Evolutionary conservation across 2,888 invertebrate genomes (phyloP), one percentile per base, ranked within the genome.

Genomic region (Tachina grossa): DNA sequence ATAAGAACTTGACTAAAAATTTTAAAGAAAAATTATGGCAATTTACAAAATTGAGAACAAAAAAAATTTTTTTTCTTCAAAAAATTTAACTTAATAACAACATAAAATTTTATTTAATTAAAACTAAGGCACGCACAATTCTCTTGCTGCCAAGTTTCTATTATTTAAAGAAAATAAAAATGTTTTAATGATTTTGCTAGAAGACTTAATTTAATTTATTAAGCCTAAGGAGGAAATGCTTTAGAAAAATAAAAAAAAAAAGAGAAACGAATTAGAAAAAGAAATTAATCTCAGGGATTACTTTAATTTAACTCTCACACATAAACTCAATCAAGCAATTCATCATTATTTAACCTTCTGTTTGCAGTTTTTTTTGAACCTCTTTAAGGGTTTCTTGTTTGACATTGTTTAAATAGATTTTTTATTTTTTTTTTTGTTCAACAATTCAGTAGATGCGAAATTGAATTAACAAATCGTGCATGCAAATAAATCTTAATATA

Each of bases 381-480:
- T 47, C 6, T 47, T 57, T 57, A n/a, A 31, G 22, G 41, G 41
- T 14, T 57, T 45, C 22, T 43, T 57, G n/a, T 11, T 22, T 57
- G 11, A 3, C 11, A 45, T 43, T 55, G 14, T 8, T 55, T 71
- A 9, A 13, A 57, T 57, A 57, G 31, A 31, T 31, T 19, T 19
- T 61, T 63, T 19, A 2, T 4, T 55, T 19, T 11, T 53, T 55
- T 16, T 8, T 53, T 63, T 53, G 11, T 47, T 61, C 5, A 31
- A 13, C 39, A 72, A 61, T 51, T 63, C 41, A 51, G n/a, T 1
- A 9, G 8, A 63, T 53, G 19, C 14, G 13, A 69, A 75, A 53
- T 75, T 43, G 22, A 11, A 61, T 9, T 51, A 61, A 41, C 72
- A 57, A 72, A 22, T 72, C 59, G 47, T 59, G 72, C 72, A 47